These are phyloP conservation scores for Orchestia grillus DNA, from an alignment of 1,140 invertebrate genomes.

Conservation along the genomic window DNA sequence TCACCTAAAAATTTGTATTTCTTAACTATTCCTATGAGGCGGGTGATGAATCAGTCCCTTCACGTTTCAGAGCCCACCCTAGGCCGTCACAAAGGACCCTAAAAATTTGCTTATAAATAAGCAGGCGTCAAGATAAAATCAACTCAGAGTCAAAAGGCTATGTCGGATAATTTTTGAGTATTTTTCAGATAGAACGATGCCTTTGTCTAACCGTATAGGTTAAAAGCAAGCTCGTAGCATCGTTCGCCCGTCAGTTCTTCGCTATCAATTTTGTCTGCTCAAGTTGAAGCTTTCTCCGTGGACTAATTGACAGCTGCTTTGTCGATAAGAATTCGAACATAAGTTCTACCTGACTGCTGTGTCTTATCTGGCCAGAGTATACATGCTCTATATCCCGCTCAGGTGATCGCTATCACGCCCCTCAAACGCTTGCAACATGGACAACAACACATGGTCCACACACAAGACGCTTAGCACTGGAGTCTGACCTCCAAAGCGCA, in stretches of 20 bases:
- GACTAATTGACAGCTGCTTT: conserved; percentile 56
- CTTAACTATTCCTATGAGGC: background rate
- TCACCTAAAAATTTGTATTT: background rate
- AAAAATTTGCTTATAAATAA: background rate
- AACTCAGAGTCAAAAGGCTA: background rate
- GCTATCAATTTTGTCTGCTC: conserved; percentile 38
- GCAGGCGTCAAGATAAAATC: background rate
- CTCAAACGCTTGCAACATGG: conserved; percentile 33
- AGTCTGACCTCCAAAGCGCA: background rate
- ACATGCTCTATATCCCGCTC: conserved; percentile 52
- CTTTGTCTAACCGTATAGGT: conserved; percentile 19
- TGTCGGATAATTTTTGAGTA: conserved; percentile 25
- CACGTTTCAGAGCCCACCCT: background rate
- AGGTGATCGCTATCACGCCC: conserved; percentile 30
- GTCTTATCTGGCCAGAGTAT: conserved; percentile 32
- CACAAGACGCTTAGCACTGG: background rate
- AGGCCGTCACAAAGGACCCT: background rate
- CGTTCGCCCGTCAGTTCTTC: conserved; percentile 1
- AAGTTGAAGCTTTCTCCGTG: conserved; percentile 42
- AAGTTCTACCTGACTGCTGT: conserved; percentile 52
- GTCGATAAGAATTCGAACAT: conserved; percentile 42
- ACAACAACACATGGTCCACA: conserved; percentile 11
- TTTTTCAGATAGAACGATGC: conserved; percentile 24
- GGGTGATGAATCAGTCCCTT: background rate
- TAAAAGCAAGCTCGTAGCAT: conserved; percentile 10